These are phyloP conservation scores for Anser cygnoides DNA, from an alignment of 2,113 vertebrate species.

Conservation along the genomic window DNA sequence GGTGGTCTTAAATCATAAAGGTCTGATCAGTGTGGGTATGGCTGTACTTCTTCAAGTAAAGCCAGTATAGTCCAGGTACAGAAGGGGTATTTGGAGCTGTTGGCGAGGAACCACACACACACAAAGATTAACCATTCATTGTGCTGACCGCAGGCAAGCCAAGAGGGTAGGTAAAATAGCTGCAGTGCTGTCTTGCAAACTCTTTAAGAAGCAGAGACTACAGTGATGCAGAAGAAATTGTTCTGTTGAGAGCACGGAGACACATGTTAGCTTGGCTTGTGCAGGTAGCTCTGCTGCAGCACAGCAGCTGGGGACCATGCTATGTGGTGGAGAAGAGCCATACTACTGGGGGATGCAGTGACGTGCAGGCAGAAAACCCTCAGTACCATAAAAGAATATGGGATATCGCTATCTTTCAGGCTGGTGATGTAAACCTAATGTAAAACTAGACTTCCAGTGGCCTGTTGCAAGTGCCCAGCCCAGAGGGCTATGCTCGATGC, in stretches of 20 bases:
- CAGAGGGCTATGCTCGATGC: neutral
- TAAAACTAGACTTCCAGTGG: neutral
- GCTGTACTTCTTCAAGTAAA: neutral
- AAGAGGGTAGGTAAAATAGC: neutral
- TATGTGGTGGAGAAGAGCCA: neutral
- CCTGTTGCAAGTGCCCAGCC: accelerated
- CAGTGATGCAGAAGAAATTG: neutral
- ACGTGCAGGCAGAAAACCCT: neutral
- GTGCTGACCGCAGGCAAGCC: neutral
- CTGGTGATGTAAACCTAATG: neutral
- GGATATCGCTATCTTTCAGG: neutral
- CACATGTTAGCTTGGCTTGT: neutral
- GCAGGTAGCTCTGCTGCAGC: neutral
- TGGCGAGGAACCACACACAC: too few relatives aligned
- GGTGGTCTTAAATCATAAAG: neutral
- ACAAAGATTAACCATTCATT: neutral
- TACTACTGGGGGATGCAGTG: neutral
- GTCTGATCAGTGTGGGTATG: neutral
- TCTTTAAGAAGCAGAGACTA: neutral
- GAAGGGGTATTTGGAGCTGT: neutral
- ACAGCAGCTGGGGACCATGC: accelerated
- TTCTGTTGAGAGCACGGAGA: neutral
- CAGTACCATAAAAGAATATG: neutral
- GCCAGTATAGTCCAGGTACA: neutral
- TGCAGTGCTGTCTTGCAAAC: neutral